Conservation (phyloP, 1,140 invertebrate species). For the Zaprionus kolodkinae region DNA sequence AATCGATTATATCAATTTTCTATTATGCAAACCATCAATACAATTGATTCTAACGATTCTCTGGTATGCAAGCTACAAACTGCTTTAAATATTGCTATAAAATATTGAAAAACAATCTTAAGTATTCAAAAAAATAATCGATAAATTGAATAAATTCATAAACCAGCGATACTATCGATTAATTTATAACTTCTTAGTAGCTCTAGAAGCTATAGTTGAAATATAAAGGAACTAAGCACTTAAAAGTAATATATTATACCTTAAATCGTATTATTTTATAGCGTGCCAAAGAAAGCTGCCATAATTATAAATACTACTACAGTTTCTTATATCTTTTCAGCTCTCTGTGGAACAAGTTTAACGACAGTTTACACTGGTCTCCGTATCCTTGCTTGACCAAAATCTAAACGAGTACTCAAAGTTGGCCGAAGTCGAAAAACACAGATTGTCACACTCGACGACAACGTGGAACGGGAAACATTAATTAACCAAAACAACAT, state of each 20-base stretch:
- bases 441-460: slow-evolving; percentile 40
- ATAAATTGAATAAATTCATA: too few species aligned
- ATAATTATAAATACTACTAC: neutral
- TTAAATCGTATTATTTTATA: neutral
- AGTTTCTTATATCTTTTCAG: neutral
- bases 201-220: neutral
- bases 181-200: too few species aligned
- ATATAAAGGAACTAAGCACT: too few species aligned
- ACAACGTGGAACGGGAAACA: slow-evolving; percentile 30
- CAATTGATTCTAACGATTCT: too few species aligned
- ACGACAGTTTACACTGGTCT: slow-evolving; percentile 5
- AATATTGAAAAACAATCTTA: too few species aligned
- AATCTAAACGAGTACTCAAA: neutral
- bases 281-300: neutral
- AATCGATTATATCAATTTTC: too few species aligned
- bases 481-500: slow-evolving; percentile 57
- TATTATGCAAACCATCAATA: too few species aligned
- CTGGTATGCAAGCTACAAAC: too few species aligned
- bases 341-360: neutral
- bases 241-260: neutral
- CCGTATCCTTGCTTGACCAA: neutral
- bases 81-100: too few species aligned
- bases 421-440: neutral
- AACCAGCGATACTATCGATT: too few species aligned
- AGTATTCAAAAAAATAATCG: too few species aligned